Conservation (phyloP, 1,140 invertebrate species). For the Drosophila mojavensis region DNA sequence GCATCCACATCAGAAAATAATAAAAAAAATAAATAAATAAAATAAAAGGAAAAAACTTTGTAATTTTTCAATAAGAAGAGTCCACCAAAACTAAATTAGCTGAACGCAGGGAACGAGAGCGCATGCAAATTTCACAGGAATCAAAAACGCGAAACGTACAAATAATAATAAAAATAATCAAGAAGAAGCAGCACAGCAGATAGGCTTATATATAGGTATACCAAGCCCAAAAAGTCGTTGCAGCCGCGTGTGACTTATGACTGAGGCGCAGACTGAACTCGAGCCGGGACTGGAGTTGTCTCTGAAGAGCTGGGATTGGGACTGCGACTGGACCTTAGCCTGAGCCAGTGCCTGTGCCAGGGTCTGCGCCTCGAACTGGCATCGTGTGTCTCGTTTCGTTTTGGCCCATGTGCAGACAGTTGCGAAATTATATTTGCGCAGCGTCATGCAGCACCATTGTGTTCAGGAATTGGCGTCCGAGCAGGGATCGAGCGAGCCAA, state of each 20-base stretch:
- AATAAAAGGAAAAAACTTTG: conserved; percentile 42
- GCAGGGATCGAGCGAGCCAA: conserved; percentile 12
- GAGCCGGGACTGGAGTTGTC: not conserved
- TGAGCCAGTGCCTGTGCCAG: not conserved
- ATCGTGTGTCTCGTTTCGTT: conserved; percentile 47
- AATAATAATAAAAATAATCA: conserved; percentile 73
- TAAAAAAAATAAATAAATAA: not conserved
- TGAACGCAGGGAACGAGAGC: conserved; percentile 24
- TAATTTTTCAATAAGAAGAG: conserved; percentile 77
- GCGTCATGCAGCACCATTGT: conserved; percentile 74
- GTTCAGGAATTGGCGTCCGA: conserved; percentile 37
- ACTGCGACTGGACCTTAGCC: not conserved
- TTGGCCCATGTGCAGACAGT: conserved; percentile 78
- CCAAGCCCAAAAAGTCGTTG: conserved; percentile 41
- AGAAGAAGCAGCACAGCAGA: conserved; percentile 14
- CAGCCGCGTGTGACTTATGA: conserved; percentile 63
- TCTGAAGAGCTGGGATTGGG: conserved; percentile 1
- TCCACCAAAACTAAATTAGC: conserved; percentile 72
- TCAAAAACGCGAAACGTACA: conserved; percentile 68
- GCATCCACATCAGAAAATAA: conserved; percentile 23
- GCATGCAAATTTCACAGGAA: conserved; percentile 81
- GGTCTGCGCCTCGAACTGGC: not conserved
- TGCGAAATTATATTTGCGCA: conserved; percentile 82
- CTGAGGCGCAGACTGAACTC: conserved; percentile 17
- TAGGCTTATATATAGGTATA: not conserved